These are phyloP conservation scores for Ramphastos sulfuratus DNA, from an alignment of 2,113 vertebrate genomes.

Conservation along the genomic window DNA sequence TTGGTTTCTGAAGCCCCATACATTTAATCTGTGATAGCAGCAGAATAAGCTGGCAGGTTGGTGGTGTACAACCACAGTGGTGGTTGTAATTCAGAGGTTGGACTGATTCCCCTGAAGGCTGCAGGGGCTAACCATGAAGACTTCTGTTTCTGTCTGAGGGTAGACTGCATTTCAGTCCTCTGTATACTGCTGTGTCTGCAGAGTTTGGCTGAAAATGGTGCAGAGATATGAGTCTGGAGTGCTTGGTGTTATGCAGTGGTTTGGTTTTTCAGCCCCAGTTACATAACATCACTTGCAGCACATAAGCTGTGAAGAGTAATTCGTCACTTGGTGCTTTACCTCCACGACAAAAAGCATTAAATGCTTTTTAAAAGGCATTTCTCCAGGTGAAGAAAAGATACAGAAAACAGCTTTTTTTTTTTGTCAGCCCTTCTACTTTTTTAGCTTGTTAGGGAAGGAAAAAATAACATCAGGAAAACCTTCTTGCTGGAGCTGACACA, in stretches of 20 bases:
- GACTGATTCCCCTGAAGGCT: background rate
- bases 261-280: background rate
- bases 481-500: background rate
- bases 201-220: background rate
- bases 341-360: background rate
- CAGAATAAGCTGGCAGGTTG: background rate
- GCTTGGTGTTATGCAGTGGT: background rate
- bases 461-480: background rate
- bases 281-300: background rate
- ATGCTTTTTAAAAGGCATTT: background rate
- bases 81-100: background rate
- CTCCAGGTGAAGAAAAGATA: background rate
- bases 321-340: background rate
- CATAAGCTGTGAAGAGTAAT: background rate
- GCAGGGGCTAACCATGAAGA: background rate
- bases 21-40: background rate
- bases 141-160: background rate
- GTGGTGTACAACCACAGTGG: background rate
- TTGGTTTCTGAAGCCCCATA: background rate
- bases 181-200: background rate
- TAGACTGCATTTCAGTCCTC: background rate
- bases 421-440: background rate
- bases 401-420: background rate
- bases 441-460: background rate
- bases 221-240: background rate